A percentile compares a stretch with the other conserved stretches of the same genome.
These are phyloP conservation scores for Darevskia mixta DNA, from an alignment of 2,797 vertebrate genomes.

Conservation along the genomic window DNA sequence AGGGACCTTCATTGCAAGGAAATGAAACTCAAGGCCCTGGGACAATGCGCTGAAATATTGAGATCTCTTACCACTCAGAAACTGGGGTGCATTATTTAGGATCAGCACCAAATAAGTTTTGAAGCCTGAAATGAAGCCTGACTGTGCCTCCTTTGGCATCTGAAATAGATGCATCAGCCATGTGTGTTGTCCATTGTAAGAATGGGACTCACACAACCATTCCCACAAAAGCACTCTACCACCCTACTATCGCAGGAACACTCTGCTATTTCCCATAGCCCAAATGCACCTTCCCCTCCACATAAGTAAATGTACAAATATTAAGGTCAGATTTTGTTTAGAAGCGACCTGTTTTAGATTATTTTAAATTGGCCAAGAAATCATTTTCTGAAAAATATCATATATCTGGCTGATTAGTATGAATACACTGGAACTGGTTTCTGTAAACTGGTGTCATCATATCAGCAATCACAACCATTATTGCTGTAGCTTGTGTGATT, in stretches of 20 bases:
- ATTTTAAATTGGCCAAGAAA: conserved; percentile 16
- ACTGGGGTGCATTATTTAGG: too few relatives aligned
- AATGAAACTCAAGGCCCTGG: too few relatives aligned
- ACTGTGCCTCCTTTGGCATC: neutral
- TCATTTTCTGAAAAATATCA: conserved; percentile 8
- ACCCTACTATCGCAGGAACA: neutral
- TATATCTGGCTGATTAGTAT: conserved; percentile 30
- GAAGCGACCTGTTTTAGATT: conserved; percentile 24
- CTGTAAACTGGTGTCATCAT: conserved; percentile 21
- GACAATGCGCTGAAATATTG: too few relatives aligned
- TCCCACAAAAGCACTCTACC: neutral
- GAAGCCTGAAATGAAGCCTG: too few relatives aligned
- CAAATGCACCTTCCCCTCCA: neutral
- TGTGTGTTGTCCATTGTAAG: neutral
- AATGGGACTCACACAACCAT: neutral
- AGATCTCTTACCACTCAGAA: too few relatives aligned
- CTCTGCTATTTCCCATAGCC: neutral
- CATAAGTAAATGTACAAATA: neutral
- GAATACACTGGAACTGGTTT: neutral
- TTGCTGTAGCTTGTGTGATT: conserved; percentile 14
- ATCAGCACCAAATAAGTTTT: too few relatives aligned
- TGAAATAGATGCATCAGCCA: neutral
- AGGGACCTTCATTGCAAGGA: too few relatives aligned
- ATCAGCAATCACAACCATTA: conserved; percentile 23
- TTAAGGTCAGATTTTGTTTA: neutral